These are phyloP conservation scores for Lithophane socia DNA, from an alignment of 2,888 invertebrate genomes.

Conservation along the genomic window DNA sequence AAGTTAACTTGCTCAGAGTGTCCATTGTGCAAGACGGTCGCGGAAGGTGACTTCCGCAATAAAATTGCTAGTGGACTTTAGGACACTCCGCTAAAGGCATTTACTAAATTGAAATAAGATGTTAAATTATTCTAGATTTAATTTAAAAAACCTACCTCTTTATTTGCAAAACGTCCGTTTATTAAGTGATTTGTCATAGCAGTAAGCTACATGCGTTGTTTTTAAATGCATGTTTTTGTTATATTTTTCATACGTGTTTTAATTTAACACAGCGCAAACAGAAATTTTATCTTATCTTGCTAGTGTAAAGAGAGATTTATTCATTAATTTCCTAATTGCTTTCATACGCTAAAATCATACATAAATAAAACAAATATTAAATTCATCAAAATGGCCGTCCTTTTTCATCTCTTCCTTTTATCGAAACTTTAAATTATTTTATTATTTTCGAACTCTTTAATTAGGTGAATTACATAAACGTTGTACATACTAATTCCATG, in stretches of 20 bases:
- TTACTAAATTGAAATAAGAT: neutral
- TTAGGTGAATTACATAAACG: neutral
- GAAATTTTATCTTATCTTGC: neutral
- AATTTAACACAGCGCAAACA: constrained; percentile 4
- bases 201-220: constrained; percentile 23
- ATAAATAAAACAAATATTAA: neutral
- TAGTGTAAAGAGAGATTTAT: neutral
- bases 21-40: neutral
- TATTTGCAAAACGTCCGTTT: constrained; percentile 6
- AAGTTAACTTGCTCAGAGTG: constrained; percentile 2
- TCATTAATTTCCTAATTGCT: neutral
- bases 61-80: constrained; percentile 11
- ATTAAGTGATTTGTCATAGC: constrained; percentile 26
- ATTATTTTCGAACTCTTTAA: neutral
- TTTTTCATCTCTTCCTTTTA: neutral
- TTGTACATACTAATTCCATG: neutral
- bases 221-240: constrained; percentile 18
- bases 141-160: neutral
- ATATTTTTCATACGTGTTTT: constrained; percentile 17
- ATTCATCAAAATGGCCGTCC: neutral
- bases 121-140: constrained; percentile 4
- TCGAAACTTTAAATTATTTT: neutral
- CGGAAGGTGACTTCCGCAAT: constrained; percentile 16
- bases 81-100: neutral
- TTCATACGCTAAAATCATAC: neutral